Percentiles rank a stretch among this genome's conserved stretches.
Conservation (phyloP, 2,113 vertebrate genomes). For the Balaenoptera acutorostrata region DNA sequence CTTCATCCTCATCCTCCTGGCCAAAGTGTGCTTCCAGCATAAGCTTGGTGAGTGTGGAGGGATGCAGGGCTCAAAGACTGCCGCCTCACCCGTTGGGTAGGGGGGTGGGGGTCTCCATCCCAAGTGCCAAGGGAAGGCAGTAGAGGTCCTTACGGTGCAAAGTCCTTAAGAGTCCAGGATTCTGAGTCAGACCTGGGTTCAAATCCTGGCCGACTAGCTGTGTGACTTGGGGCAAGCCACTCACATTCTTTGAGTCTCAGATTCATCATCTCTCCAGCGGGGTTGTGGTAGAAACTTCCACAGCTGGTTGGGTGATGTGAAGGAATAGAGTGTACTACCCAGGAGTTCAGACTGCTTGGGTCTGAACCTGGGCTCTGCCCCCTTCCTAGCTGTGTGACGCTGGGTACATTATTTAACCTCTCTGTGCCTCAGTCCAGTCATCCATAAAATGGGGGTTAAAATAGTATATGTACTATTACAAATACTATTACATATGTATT, state of each 20-base stretch:
- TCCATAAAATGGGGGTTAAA: neutral
- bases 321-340: neutral
- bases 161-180: neutral
- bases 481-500: neutral
- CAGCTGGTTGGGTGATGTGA: neutral
- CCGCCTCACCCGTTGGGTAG: accelerated
- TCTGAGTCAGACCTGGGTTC: neutral
- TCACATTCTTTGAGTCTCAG: neutral
- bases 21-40: conserved; percentile 98
- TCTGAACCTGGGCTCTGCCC: neutral
- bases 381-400: neutral
- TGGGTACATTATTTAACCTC: neutral
- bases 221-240: neutral
- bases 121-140: neutral
- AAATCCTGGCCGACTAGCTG: neutral
- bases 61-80: accelerated
- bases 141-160: neutral
- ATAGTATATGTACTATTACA: neutral
- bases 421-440: neutral
- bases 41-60: conserved; percentile 87
- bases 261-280: neutral
- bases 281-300: neutral
- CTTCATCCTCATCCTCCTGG: conserved; percentile 95
- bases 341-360: neutral
- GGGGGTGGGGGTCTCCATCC: no score